Percentiles rank a stretch among this genome's conserved stretches.
Evolutionary conservation across 2,888 invertebrate species (phyloP).

Genomic region (Thumatha senex): DNA sequence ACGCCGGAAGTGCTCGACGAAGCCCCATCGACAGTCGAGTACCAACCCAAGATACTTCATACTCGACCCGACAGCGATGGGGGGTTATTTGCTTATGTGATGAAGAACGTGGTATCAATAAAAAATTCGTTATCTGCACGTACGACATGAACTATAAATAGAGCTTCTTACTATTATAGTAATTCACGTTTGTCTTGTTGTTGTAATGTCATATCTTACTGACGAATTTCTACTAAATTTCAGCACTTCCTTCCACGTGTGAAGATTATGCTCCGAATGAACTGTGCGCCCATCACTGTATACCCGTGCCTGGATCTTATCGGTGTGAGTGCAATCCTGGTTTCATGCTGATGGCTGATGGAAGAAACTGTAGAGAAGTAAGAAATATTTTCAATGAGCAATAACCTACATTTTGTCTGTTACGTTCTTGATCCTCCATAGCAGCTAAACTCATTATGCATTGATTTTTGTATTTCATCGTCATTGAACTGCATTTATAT

Average conservation of each 20-base stretch:
- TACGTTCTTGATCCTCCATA: too few species aligned
- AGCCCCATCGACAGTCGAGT: too few species aligned
- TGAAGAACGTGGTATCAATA: slow-evolving; percentile 1
- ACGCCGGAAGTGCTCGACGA: too few species aligned
- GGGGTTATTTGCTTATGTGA: background rate
- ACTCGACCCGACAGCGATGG: too few species aligned
- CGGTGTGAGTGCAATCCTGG: slow-evolving; percentile 88
- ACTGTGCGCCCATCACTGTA: slow-evolving; percentile 91
- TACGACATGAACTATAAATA: background rate
- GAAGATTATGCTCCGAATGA: slow-evolving; percentile 77
- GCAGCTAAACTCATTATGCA: too few species aligned
- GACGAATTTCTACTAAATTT: slow-evolving; percentile 14
- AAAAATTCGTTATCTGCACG: slow-evolving; percentile 1
- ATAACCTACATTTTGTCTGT: too few species aligned
- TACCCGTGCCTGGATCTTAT: slow-evolving; percentile 88
- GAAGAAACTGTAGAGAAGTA: slow-evolving; percentile 86
- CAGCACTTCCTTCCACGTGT: slow-evolving; percentile 61
- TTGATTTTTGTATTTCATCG: too few species aligned
- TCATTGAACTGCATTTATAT: too few species aligned
- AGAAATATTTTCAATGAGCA: background rate
- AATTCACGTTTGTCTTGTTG: background rate
- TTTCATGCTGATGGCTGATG: slow-evolving; percentile 87
- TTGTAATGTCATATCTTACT: too few species aligned
- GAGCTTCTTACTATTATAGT: too few species aligned
- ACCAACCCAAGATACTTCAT: too few species aligned